Percentiles rank a stretch among this genome's conserved stretches.
These are phyloP conservation scores for Coregonus clupeaformis DNA, from an alignment of 2,113 vertebrate species.

Conservation along the genomic window DNA sequence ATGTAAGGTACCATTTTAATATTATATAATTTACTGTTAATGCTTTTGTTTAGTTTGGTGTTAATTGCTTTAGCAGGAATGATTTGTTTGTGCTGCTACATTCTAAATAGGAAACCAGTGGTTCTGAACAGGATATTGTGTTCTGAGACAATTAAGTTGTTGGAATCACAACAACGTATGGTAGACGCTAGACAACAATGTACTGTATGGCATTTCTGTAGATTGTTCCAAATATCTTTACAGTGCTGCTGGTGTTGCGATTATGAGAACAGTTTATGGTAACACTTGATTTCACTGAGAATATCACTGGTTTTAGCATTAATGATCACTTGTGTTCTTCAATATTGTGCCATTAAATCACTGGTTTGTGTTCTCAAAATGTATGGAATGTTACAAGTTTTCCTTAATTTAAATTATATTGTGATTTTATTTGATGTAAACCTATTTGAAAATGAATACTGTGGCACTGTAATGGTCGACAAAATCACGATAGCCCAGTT, in stretches of 20 bases:
- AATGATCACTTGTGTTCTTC: neutral
- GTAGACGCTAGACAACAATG: slow-evolving; percentile 9
- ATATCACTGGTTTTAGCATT: slow-evolving; percentile 41
- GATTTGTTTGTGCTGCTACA: neutral
- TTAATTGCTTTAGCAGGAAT: slow-evolving; percentile 2
- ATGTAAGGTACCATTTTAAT: slow-evolving; percentile 8
- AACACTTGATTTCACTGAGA: neutral
- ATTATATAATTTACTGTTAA: neutral
- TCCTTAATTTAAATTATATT: neutral
- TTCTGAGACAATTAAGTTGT: slow-evolving; percentile 6
- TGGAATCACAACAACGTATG: neutral
- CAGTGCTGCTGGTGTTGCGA: slow-evolving; percentile 19
- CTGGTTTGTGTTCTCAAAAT: slow-evolving; percentile 14
- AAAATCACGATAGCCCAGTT: neutral
- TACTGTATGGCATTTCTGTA: slow-evolving; percentile 34
- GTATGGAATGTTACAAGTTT: neutral
- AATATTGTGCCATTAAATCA: slow-evolving; percentile 23
- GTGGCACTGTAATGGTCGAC: neutral
- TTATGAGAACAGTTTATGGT: slow-evolving; percentile 4
- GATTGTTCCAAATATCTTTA: slow-evolving; percentile 41
- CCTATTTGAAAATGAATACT: neutral
- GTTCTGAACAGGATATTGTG: slow-evolving; percentile 37
- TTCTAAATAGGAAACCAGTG: slow-evolving; percentile 16
- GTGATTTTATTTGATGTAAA: neutral
- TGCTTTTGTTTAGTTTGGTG: slow-evolving; percentile 1